phyloP scores from a whole-genome alignment of 2,888 invertebrate genomes.

The Pammene fasciana region DNA sequence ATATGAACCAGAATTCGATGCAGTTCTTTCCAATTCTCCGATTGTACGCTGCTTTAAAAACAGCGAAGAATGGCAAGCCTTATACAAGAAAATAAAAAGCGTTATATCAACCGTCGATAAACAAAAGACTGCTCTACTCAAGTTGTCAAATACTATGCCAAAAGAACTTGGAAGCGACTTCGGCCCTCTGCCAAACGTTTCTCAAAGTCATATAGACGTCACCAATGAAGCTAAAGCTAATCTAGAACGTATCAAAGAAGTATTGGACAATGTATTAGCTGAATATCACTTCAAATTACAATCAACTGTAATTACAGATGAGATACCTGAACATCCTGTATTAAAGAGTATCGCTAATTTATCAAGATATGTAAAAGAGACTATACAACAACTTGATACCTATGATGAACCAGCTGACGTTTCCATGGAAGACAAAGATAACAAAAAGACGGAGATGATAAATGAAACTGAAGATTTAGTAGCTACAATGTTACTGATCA shows the following conservation, averaged over 20 bases:
- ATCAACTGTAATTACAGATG: conserved; percentile 49
- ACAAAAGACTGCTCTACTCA: conserved; percentile 66
- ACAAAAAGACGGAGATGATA: conserved; percentile 49
- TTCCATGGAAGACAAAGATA: conserved; percentile 54
- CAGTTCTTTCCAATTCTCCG: conserved; percentile 65
- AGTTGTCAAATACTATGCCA: conserved; percentile 61
- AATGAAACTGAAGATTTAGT: conserved; percentile 68
- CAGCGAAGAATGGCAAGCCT: conserved; percentile 68
- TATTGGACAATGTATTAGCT: conserved; percentile 58
- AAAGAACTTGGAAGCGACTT: conserved; percentile 58
- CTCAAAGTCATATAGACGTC: conserved; percentile 68
- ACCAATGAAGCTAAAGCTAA: conserved; percentile 60
- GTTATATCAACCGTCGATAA: conserved; percentile 65
- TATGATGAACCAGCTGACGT: conserved; percentile 56
- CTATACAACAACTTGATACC: conserved; percentile 53
- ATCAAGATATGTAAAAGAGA: conserved; percentile 58
- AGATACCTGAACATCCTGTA: conserved; percentile 63
- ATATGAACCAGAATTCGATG: conserved; percentile 68
- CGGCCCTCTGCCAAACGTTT: conserved; percentile 52
- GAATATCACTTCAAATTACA: conserved; percentile 66
- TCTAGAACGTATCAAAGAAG: conserved; percentile 57
- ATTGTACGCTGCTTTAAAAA: conserved; percentile 70
- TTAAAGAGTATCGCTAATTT: conserved; percentile 62
- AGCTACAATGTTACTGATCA: conserved; percentile 64
- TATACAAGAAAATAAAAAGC: conserved; percentile 63